Percentiles rank a stretch among this genome's conserved stretches.
These are phyloP conservation scores for Anguilla anguilla DNA, from an alignment of 2,797 vertebrate genomes.

Conservation along the genomic window DNA sequence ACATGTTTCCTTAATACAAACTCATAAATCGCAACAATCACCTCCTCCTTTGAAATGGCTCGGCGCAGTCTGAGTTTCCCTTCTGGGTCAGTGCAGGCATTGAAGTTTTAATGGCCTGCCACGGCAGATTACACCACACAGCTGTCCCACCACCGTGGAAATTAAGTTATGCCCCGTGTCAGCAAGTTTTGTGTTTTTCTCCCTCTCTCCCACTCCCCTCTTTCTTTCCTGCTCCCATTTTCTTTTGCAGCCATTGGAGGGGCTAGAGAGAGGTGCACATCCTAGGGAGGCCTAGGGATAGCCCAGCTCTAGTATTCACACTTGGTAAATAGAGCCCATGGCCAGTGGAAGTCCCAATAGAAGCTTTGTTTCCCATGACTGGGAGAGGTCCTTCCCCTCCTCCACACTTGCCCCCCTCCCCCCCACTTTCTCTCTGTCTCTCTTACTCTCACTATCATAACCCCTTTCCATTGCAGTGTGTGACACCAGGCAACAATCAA, in stretches of 20 bases:
- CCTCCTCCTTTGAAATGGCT: slow-evolving; percentile 90
- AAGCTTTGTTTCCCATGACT: slow-evolving; percentile 50
- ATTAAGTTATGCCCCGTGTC: slow-evolving; percentile 99
- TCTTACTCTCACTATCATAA: slow-evolving; percentile 34
- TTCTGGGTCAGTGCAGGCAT: slow-evolving; percentile 98
- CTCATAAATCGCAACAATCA: slow-evolving; percentile 96
- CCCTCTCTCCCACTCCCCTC: slow-evolving; percentile 65
- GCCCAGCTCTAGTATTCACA: slow-evolving; percentile 20
- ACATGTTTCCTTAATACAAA: slow-evolving; percentile 95
- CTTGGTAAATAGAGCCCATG: slow-evolving; percentile 44
- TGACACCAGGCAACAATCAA: slow-evolving; percentile 50
- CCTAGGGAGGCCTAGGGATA: slow-evolving; percentile 49
- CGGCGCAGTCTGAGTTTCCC: slow-evolving; percentile 90
- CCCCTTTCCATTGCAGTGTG: slow-evolving; percentile 54
- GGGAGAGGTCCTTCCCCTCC: slow-evolving; percentile 29
- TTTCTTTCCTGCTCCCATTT: slow-evolving; percentile 58
- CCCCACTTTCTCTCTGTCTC: slow-evolving; percentile 29
- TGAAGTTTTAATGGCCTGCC: slow-evolving; percentile 98
- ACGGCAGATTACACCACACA: slow-evolving; percentile 99
- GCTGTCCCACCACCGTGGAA: slow-evolving; percentile 99
- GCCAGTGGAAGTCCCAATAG: slow-evolving; percentile 62
- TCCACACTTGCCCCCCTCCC: slow-evolving; percentile 26
- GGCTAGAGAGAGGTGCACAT: slow-evolving; percentile 74
- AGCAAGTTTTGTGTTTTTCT: slow-evolving; percentile 87
- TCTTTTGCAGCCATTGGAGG: slow-evolving; percentile 58